A percentile compares a stretch with the other conserved stretches of the same genome.
These are phyloP conservation scores for Bucorvus abyssinicus DNA, from an alignment of 2,797 vertebrate genomes.

Conservation along the genomic window DNA sequence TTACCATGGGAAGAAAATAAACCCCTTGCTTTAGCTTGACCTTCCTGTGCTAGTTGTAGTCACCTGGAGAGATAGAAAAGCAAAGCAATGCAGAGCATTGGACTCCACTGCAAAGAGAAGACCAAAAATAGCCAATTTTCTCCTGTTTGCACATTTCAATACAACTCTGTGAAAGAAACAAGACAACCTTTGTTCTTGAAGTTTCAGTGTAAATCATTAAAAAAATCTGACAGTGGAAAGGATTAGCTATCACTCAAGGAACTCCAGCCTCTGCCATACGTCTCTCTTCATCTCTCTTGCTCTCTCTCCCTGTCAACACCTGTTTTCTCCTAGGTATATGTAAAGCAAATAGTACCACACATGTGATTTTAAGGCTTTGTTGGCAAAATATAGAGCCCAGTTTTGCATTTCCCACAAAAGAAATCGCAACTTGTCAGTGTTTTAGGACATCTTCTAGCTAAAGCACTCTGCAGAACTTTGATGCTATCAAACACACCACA, in stretches of 20 bases:
- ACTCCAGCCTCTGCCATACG: neutral
- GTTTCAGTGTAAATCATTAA: conserved; percentile 25
- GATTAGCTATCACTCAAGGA: neutral
- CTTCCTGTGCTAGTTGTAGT: neutral
- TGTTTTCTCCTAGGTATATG: neutral
- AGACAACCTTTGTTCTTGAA: conserved; percentile 13
- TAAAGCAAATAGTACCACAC: neutral
- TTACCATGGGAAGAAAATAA: neutral
- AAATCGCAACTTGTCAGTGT: neutral
- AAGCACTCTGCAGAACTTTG: neutral
- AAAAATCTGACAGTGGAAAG: neutral
- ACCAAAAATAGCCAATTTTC: neutral
- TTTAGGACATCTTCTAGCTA: neutral
- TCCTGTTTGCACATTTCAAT: neutral
- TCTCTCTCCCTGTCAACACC: neutral
- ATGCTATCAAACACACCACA: neutral
- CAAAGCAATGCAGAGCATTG: neutral
- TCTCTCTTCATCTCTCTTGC: neutral
- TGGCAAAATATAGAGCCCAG: neutral
- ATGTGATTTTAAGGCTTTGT: neutral
- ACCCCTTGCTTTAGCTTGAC: neutral
- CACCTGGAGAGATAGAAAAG: neutral
- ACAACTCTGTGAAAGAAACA: neutral
- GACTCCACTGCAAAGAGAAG: neutral
- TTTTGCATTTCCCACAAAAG: neutral